Base-by-base conservation (phyloP, 1,140 invertebrate species). In the Proales similis region DNA sequence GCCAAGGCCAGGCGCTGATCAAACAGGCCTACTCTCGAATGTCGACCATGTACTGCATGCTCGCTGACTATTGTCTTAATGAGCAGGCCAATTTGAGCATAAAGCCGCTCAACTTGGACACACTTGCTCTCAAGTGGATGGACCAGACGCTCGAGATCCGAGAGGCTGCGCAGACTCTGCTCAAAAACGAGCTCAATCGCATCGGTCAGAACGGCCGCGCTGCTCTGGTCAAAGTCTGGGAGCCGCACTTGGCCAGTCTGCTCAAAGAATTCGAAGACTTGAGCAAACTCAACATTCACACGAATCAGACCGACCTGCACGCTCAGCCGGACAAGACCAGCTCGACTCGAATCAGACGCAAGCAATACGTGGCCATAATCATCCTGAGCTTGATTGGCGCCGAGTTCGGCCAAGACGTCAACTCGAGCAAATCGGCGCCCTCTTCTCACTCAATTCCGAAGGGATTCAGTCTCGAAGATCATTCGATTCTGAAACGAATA, bases 101-200 rank as follows among this genome's bases (percentile, higher is more conserved):
- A 71, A 90, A 93, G 71, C 81, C 87, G 19, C 90, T 91, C 0
- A 86, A 90, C 74, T 87, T 98, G 0, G 93, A 98, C 74, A 90
- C 95, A 83, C 82, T 98, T 79, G 93, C 92, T 7, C 82, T 90
- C 22, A 80, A 90, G 42, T 99, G 94, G 94, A 94, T 98, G 74
- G 93, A 98, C 78, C 86, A 42, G 45, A 30, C 32, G 9, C 63
- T 53, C 27, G 65, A 84, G 82, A 84, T 88, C 24, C 77, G 94
- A 7, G 90, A 96, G 76, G 93, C 94, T 0, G 87, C 92, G 0
- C 94, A 98, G 73, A 91, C 93, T 20, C 79, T 99, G 1, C 74
- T 99, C 0, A 77, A 98, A 4, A 90, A 92, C 5, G 94, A 98
- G 77, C 77, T 98, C 1, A 83, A 85, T 39, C 81, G 87, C 75